phyloP scores from a whole-genome alignment of 2,797 vertebrate genomes.

The Chelon labrosus region DNA sequence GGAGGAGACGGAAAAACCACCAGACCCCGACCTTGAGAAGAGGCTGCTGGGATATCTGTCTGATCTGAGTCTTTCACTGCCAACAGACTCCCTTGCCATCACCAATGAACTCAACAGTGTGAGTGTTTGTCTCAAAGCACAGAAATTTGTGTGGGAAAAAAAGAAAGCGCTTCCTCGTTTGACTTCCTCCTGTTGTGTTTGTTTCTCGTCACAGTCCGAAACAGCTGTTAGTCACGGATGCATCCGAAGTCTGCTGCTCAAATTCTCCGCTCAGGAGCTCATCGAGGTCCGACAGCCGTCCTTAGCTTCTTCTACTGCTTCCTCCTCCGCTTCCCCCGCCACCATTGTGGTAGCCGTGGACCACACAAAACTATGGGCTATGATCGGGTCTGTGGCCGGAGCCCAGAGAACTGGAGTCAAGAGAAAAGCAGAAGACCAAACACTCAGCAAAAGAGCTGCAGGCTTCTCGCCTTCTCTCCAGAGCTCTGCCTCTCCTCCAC shows the following conservation, averaged over 20 bases:
- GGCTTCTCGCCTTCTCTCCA: slow-evolving; percentile 78
- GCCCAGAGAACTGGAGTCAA: slow-evolving; percentile 81
- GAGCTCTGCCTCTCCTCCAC: slow-evolving; percentile 75
- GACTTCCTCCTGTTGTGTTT: not conserved
- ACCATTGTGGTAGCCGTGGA: slow-evolving; percentile 91
- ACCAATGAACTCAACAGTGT: slow-evolving; percentile 90
- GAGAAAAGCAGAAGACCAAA: slow-evolving; percentile 84
- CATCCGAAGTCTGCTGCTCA: slow-evolving; percentile 93
- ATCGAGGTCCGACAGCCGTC: slow-evolving; percentile 90
- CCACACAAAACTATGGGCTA: slow-evolving; percentile 94
- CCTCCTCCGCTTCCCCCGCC: slow-evolving; percentile 73
- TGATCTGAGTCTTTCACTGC: slow-evolving; percentile 89
- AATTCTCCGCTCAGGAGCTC: slow-evolving; percentile 94
- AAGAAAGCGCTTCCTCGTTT: not conserved
- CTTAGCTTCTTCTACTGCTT: slow-evolving; percentile 75
- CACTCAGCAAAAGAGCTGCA: slow-evolving; percentile 71
- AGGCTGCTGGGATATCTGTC: slow-evolving; percentile 91
- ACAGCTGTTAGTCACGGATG: slow-evolving; percentile 84
- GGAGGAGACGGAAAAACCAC: slow-evolving; percentile 85
- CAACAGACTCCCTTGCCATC: slow-evolving; percentile 90
- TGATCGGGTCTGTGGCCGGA: slow-evolving; percentile 84
- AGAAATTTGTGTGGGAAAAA: too few relatives aligned
- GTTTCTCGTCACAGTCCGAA: slow-evolving; percentile 81
- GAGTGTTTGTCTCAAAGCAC: slow-evolving; percentile 52
- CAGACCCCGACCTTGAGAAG: slow-evolving; percentile 92